A percentile compares a stretch with the other conserved stretches of the same genome.
These are phyloP conservation scores for Gouania willdenowi DNA, from an alignment of 2,797 vertebrate species.

Conservation along the genomic window DNA sequence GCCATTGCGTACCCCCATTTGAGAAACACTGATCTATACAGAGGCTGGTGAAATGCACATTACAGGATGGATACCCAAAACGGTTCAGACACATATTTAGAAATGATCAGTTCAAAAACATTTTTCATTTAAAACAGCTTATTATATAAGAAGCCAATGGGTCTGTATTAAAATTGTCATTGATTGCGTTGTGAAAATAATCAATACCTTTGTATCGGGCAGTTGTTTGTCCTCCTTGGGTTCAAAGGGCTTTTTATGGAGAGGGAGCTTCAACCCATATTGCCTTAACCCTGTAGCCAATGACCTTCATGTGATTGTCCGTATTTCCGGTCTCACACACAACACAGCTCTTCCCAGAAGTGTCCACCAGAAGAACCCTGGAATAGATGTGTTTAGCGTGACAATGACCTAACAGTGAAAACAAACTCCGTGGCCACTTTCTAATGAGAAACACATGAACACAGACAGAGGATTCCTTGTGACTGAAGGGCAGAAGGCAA, in stretches of 20 bases:
- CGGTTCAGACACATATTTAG: too few relatives aligned
- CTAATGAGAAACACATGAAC: conserved; percentile 24
- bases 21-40: too few relatives aligned
- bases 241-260: conserved; percentile 52
- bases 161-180: too few relatives aligned
- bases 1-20: too few relatives aligned
- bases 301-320: conserved; percentile 52
- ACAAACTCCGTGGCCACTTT: conserved; percentile 5
- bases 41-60: too few relatives aligned
- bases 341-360: conserved; percentile 34
- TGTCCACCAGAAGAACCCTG: conserved; percentile 1
- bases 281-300: conserved; percentile 55
- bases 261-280: conserved; percentile 55
- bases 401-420: conserved; percentile 21
- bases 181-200: too few relatives aligned
- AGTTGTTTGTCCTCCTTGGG: conserved; percentile 50
- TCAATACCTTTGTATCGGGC: too few relatives aligned
- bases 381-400: conserved; percentile 3
- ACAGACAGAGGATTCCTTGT: conserved; percentile 17
- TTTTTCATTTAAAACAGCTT: too few relatives aligned
- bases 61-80: too few relatives aligned
- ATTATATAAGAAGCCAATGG: too few relatives aligned
- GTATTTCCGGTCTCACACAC: conserved; percentile 57
- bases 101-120: too few relatives aligned
- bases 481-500: conserved; percentile 29